Evolutionary conservation across 2,797 vertebrate genomes (phyloP), one percentile per base, ranked within the genome.

Genomic region (Paedocypris micromegethes): DNA sequence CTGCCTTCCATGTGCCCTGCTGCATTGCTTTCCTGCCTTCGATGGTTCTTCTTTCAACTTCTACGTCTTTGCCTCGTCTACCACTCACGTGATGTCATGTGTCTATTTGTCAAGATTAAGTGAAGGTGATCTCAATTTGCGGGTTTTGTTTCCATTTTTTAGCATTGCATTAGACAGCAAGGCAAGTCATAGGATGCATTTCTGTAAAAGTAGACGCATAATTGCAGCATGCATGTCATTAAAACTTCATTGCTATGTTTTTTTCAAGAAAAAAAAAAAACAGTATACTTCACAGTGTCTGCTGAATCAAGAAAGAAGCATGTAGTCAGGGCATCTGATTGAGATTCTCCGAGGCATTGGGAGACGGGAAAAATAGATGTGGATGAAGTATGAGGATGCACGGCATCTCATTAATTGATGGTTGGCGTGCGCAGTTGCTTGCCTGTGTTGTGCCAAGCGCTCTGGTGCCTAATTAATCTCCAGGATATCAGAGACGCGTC

Each of bases 391-490:
- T 78, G 81, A 81, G 83, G 84, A 83, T 84, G 85, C 83, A 80
- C 71, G 70, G 80, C 83, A 82, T 87, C 87, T 89, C 85, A 85
- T 89, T 90, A 89, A 88, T 87, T 85, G 83, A 86, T 58, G 78
- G 77, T 69, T 71, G 73, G 83, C 77, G 73, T 78, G 82, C 78
- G 76, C 82, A 80, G 77, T 79, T 79, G 83, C 83, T 85, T 81
- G 80, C 83, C 80, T 6, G 75, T 77, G 69, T 82, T 76, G 72
- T 80, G 86, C 84, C 87, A 86, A 82, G 81, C 83, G 77, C 84
- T 78, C 79, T 81, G 85, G 84, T 86, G 77, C 84, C 89, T 90
- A 90, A 91, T 91, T 88, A 90, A 85, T 84, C 85, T 87, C 81
- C 76, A 82, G 84, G 83, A 86, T 87, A 86, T 87, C 84, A 80